Evolutionary conservation across 1,140 invertebrate species (phyloP), one percentile per base, ranked within the genome.

Genomic region (Pseudomyrmex pallidus): DNA sequence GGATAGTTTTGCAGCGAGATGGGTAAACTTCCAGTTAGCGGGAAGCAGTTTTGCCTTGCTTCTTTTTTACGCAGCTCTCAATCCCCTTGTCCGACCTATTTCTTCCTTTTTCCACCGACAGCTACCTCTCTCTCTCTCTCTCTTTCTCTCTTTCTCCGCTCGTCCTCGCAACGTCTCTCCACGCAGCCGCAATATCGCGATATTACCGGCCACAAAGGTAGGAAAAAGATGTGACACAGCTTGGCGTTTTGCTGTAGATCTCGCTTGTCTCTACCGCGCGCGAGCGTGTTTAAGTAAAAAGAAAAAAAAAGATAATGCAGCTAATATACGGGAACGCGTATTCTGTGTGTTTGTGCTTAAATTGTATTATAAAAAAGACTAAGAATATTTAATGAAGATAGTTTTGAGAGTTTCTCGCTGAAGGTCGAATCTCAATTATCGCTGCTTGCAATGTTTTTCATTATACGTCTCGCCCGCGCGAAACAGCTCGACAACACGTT

Each of bases 11-110:
- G 73, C 70, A 56, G 54, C 82, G 63, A 87, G 87, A 89, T 89
- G 80, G 63, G 83, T 84, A 89, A 89, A 87, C 87, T 89, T 89
- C 59, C 52, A 87, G 87, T 83, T 77, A 87, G 87, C 70, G 74
- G 82, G 64, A 63, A 80, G 59, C 83, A 63, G 56, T 84, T 66
- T 80, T n/a, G 50, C n/a, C 44, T 15, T 72, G 76, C 85, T 85
- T 85, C 64, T 59, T 84, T 74, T 70, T 77, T 70, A 74, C 22
- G 48, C 70, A 64, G 17, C 20, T 12, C 67, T 78, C 76, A 61
- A 80, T 80, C 20, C 22, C 46, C 15, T 10, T 48, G 66, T 70
- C 74, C 20, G 44, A 68, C 64, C 54, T 44, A 13, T 50, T 17
- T 48, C 20, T 54, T 72, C 13, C 44, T 72, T 80, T 59, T 80